Conservation (phyloP, 2,113 vertebrate species). For the cattle (Bos taurus) region DNA sequence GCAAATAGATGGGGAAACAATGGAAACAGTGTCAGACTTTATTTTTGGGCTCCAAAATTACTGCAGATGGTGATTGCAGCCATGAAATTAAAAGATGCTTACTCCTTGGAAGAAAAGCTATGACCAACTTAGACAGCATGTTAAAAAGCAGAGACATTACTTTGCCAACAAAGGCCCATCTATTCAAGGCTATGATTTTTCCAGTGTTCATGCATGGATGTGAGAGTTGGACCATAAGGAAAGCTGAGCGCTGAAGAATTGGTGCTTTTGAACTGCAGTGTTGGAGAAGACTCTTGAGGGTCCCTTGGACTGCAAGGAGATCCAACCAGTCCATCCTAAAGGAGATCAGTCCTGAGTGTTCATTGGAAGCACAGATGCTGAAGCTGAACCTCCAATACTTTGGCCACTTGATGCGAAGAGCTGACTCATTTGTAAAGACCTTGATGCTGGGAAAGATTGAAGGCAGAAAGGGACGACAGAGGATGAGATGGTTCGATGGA, state of each 20-base stretch:
- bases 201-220: neutral
- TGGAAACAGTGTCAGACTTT: too few relatives aligned
- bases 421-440: neutral
- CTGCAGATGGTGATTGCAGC: too few relatives aligned
- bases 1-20: too few relatives aligned
- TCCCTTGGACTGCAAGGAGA: neutral
- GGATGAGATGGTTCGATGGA: neutral
- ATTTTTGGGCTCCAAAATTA: too few relatives aligned
- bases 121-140: too few relatives aligned
- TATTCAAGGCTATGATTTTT: too few relatives aligned
- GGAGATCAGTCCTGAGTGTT: neutral
- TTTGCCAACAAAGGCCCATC: too few relatives aligned
- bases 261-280: neutral
- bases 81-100: too few relatives aligned
- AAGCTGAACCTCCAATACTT: neutral
- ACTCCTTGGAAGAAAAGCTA: too few relatives aligned
- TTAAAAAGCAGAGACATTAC: too few relatives aligned
- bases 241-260: fast-evolving
- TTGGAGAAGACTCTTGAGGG: neutral
- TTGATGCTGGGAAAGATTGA: neutral
- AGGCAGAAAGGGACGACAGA: neutral
- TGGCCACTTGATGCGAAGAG: neutral
- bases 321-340: neutral
- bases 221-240: neutral
- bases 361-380: neutral